Conservation (phyloP, 2,113 vertebrate genomes). For the Ageneiosus marmoratus region DNA sequence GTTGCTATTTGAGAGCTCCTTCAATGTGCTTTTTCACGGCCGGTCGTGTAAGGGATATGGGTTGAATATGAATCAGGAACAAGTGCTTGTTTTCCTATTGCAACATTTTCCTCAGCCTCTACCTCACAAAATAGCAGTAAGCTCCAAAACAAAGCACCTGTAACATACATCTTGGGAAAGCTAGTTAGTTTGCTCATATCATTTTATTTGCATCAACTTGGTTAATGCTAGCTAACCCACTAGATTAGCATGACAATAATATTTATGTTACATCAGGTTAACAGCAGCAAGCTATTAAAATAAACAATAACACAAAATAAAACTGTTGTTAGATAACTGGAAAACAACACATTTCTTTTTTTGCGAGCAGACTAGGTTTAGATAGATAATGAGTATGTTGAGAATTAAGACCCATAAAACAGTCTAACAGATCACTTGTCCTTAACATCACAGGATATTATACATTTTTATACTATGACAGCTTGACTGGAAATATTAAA, state of each 20-base stretch:
- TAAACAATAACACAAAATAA: not conserved
- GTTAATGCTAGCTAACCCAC: not conserved
- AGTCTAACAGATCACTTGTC: not conserved
- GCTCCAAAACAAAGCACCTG: not conserved
- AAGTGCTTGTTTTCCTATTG: not conserved
- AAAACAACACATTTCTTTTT: not conserved
- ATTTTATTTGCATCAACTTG: not conserved
- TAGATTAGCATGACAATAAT: not conserved
- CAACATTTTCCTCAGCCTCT: not conserved
- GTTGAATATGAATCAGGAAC: not conserved
- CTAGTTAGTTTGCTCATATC: not conserved
- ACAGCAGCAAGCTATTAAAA: no score
- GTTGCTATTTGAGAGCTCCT: not conserved
- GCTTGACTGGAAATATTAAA: not conserved
- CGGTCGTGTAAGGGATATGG: not conserved
- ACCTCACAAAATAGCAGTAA: not conserved
- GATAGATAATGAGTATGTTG: not conserved
- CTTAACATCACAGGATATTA: not conserved
- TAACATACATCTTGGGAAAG: no score
- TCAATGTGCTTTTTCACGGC: not conserved
- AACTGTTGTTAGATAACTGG: not conserved
- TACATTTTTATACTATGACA: not conserved
- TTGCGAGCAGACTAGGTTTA: not conserved
- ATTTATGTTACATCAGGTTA: not conserved
- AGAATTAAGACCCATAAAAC: not conserved